Evolutionary conservation across 2,797 vertebrate species (phyloP), one percentile per base, ranked within the genome.

Genomic region (Pipistrellus pygmaeus): DNA sequence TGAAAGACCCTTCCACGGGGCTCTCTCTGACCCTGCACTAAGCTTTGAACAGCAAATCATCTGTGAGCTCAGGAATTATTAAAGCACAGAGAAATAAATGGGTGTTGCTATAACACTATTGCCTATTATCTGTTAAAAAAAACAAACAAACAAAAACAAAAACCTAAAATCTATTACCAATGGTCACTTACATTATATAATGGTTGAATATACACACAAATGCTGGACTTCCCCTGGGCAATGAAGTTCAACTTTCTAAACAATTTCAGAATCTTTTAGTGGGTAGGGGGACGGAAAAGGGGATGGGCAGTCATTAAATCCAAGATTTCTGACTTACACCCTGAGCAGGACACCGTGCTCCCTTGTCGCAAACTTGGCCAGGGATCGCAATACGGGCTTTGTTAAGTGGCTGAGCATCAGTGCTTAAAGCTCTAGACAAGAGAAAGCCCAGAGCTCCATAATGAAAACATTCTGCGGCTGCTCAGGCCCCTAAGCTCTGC

Each of bases 381-480:
- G 81, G 13, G 6, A 88, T 71, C 6, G 68, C 77, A 93, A 38
- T 46, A 11, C 12, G 23, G 51, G 91, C 81, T 94, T 95, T 91
- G 80, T 91, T 89, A 90, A 89, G 53, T 94, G 51, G 20, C 41
- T 93, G 75, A 88, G 90, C 55, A 87, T 90, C 76, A 86, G 21
- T 68, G 48, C 76, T 82, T 82, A 77, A 91, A 73, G 57, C 77
- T 48, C 72, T 64, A 91, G 77, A 89, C 76, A 89, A 96, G 80
- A 86, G 82, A 60, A 96, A 90, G 27, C 53, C 41, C 55, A 85
- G 82, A 85, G 55, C 46, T 85, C 51, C 32, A 25, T 93, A 95
- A 95, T 94, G 73, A 94, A 97, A 95, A 92, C 78, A 78, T 83
- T 85, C 73, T 86, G 84, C 51, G 73, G 72, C 71, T 82, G n/a